Evolutionary conservation across 2,113 vertebrate species (phyloP), one percentile per base, ranked within the genome.

Genomic region (Lynx canadensis): DNA sequence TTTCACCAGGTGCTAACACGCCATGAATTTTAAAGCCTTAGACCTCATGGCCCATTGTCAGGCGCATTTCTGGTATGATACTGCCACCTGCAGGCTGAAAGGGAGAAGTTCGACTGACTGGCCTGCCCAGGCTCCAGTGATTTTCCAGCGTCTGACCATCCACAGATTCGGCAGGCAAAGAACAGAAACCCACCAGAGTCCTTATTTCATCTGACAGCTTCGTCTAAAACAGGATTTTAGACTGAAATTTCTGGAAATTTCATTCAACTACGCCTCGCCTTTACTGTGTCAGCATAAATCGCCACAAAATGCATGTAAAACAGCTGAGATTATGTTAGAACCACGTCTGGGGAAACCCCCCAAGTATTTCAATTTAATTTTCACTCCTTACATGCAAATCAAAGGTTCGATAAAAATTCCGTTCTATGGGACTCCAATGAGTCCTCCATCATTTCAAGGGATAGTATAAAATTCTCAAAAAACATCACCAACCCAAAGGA

Each of bases 11-110:
- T 25, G 84, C 36, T 93, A 92, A 69, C 19, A 65, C 2, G 21
- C 41, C 69, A 33, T 38, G 69, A 78, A 33, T 94, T 89, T 92
- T 87, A 86, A 94, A 45, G 73, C 36, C n/a, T 5, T 33, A 65
- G 12, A 16, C 21, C 38, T 74, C 87, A 8, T 3, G 41, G 80
- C 5, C 41, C 68, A 33, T 15, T 84, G 50, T 48, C n/a, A 18
- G 25, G 15, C 55, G 29, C 52, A 92, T 97, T 96, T 95, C 80
- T 96, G 73, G 92, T 96, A 45, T 69, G 18, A 85, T 91, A 92
- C 31, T 97, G 97, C 98, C 97, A 95, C 84, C 98, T 98, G 93
- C 87, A 91, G 97, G 95, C 83, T 1, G 4, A 81, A 83, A 82
- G 31, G 41, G 48, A 91, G 81, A 96, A 73, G 50, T 97, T 97